These are phyloP conservation scores for Daktulosphaira vitifoliae DNA, from an alignment of 1,140 invertebrate species.

Conservation along the genomic window DNA sequence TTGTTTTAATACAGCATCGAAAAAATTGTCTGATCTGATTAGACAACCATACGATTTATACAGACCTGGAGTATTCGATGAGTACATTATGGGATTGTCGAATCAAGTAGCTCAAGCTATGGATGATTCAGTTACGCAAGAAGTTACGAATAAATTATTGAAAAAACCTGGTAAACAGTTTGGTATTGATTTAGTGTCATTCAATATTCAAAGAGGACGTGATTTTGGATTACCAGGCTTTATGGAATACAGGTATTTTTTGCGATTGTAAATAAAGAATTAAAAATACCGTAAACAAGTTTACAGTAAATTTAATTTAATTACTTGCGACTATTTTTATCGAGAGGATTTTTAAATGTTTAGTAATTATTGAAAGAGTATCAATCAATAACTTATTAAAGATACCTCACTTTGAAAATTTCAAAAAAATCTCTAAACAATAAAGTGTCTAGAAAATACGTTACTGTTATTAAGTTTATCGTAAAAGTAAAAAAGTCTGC, in stretches of 20 bases:
- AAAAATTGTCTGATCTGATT: constrained; percentile 75
- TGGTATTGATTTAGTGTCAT: constrained; percentile 73
- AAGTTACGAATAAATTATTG: constrained; percentile 80
- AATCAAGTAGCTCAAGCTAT: constrained; percentile 92
- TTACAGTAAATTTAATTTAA: too few relatives aligned
- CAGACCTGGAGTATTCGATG: constrained; percentile 78
- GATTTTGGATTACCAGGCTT: constrained; percentile 83
- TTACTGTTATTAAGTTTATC: too few relatives aligned
- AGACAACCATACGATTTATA: constrained; percentile 83
- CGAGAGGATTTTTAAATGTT: too few relatives aligned
- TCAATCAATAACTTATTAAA: too few relatives aligned
- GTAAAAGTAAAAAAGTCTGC: too few relatives aligned
- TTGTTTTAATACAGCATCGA: constrained; percentile 57
- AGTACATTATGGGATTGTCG: constrained; percentile 86
- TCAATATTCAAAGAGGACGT: constrained; percentile 72
- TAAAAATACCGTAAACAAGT: too few relatives aligned
- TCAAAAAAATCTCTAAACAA: too few relatives aligned
- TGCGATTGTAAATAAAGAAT: too few relatives aligned
- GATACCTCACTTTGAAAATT: too few relatives aligned
- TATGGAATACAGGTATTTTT: constrained; percentile 40
- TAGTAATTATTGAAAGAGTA: too few relatives aligned
- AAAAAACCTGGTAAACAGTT: constrained; percentile 73
- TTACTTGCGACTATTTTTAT: too few relatives aligned
- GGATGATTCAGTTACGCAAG: constrained; percentile 88
- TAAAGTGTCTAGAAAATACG: too few relatives aligned